These are phyloP conservation scores for Okamejei kenojei DNA, from an alignment of 2,797 vertebrate species.

Conservation along the genomic window DNA sequence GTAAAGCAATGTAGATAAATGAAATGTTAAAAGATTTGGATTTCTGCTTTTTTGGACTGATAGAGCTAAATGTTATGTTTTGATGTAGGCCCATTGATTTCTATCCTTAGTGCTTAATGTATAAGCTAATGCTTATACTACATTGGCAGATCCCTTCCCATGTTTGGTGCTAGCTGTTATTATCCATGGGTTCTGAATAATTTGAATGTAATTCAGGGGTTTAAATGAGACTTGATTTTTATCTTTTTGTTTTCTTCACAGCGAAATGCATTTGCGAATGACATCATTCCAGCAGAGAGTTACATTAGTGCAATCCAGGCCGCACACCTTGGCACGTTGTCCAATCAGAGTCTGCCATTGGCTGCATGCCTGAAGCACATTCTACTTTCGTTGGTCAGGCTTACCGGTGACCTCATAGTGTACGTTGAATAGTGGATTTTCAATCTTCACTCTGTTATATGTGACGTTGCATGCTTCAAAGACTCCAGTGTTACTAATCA, in stretches of 20 bases:
- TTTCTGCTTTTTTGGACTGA: not conserved
- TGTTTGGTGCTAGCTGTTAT: not conserved
- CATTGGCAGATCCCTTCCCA: not conserved
- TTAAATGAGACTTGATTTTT: not conserved
- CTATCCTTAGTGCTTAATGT: not conserved
- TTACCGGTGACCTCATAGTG: constrained; percentile 92
- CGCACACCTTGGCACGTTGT: constrained; percentile 85
- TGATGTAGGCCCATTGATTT: not conserved
- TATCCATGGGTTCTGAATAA: not conserved
- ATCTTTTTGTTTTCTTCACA: constrained; percentile 46
- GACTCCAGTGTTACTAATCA: too few species aligned
- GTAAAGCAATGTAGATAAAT: not conserved
- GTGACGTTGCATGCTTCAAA: not conserved
- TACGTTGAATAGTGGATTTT: constrained; percentile 57
- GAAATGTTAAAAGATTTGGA: not conserved
- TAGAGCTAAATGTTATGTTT: not conserved
- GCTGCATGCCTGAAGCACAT: constrained; percentile 91
- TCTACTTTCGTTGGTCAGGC: constrained; percentile 84
- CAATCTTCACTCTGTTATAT: not conserved
- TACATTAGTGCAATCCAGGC: constrained; percentile 97
- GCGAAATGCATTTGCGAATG: constrained; percentile 96
- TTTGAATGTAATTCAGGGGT: not conserved
- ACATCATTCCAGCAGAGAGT: constrained; percentile 92
- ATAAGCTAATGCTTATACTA: too few species aligned
- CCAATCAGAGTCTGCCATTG: constrained; percentile 83